Evolutionary conservation across 2,113 vertebrate genomes (phyloP), one percentile per base, ranked within the genome.

Genomic region (Istiophorus platypterus): DNA sequence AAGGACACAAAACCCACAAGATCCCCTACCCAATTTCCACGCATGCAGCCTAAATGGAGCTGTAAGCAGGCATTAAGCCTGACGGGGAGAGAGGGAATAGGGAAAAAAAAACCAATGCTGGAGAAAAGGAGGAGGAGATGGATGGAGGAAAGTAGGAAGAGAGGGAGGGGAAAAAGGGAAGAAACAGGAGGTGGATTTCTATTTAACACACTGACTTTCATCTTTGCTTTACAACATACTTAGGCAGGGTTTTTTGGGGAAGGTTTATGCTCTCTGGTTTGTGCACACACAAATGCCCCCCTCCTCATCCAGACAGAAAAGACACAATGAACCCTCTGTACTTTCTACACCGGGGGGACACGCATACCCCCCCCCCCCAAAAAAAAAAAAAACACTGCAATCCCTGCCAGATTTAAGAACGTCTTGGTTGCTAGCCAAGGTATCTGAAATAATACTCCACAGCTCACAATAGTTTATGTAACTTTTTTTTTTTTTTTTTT

Each of bases 1-100:
- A 93, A 92, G 90, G 90, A 93, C 92, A 93, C 91, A 92, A 94
- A 93, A 93, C 91, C 91, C 89, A 92, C 91, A 91, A 91, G 90
- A 91, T 93, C 92, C 90, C 91, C 80, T 88, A 80, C 87, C 88
- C 91, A 93, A 95, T 94, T 93, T 92, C 86, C 91, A 93, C 88
- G 92, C 91, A 94, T 93, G 87, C 80, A 91, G 87, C 73, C 88
- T 90, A 93, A 92, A 93, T 92, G 85, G 90, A 93, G 92, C 94
- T 90, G 86, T 92, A 89, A 93, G 91, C 84, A 85, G 89, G 90
- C 88, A 90, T 92, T 92, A 93, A 94, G 90, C 90, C 91, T 90
- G 85, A 88, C 81, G 75, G 79, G 77, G 85, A 92, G 86, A 90
- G 87, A 84, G 80, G 66, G 84, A 90, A 86, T 76, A 84, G 72